phyloP scores from a whole-genome alignment of 1,140 invertebrate species.

The Idris sp. region DNA sequence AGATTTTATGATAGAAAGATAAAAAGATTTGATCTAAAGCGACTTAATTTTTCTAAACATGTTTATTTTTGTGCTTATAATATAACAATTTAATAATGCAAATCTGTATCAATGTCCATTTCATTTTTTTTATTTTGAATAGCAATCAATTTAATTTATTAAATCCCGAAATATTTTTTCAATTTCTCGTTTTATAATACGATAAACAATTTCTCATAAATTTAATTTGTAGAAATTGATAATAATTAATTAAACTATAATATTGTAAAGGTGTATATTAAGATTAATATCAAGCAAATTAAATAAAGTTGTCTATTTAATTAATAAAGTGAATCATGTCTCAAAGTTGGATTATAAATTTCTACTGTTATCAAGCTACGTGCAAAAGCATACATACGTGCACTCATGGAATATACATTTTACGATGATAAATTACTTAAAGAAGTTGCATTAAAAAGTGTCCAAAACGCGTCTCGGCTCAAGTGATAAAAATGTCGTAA shows the following conservation, averaged over 20 bases:
- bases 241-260: constrained; percentile 18
- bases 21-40: constrained; percentile 32
- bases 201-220: background rate
- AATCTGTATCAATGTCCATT: background rate
- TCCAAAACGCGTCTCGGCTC: constrained; percentile 21
- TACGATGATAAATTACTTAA: constrained; percentile 47
- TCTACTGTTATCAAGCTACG: constrained; percentile 49
- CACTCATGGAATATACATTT: constrained; percentile 53
- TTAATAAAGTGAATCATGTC: constrained; percentile 37
- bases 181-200: background rate
- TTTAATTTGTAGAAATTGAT: background rate
- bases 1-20: constrained; percentile 22
- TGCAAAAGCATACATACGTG: constrained; percentile 46
- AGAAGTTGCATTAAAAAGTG: constrained; percentile 51
- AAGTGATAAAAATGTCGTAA: constrained; percentile 49
- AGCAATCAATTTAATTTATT: too few relatives aligned
- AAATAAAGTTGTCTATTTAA: constrained; percentile 51
- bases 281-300: constrained; percentile 39
- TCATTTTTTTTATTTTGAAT: background rate
- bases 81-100: constrained; percentile 12
- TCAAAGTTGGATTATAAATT: constrained; percentile 38
- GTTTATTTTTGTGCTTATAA: too few relatives aligned
- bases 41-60: constrained; percentile 17
- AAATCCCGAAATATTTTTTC: too few relatives aligned
- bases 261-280: constrained; percentile 16